phyloP scores from a whole-genome alignment of 2,113 vertebrate species.

The Scalopus aquaticus region DNA sequence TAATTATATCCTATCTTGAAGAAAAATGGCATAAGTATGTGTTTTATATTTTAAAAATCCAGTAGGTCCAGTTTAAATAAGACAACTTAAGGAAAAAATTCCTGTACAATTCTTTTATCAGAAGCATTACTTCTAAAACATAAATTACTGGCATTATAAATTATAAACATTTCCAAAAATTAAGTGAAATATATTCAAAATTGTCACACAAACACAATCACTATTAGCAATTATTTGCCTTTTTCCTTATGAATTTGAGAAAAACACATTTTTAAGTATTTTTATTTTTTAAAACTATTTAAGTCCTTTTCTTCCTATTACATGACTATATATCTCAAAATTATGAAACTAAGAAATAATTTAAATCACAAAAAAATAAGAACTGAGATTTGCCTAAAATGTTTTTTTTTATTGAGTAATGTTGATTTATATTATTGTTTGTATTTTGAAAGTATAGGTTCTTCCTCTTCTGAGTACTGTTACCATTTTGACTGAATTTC shows the following conservation, averaged over 20 bases:
- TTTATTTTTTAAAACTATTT: neutral
- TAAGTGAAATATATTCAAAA: conserved; percentile 25
- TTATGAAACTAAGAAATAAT: neutral
- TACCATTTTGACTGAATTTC: neutral
- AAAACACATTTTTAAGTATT: neutral
- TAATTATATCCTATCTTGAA: neutral
- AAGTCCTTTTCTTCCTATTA: neutral
- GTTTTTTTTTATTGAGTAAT: too few relatives aligned
- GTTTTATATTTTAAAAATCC: neutral
- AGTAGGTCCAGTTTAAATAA: conserved; percentile 26
- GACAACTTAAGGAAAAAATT: conserved; percentile 32
- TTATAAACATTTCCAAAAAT: neutral
- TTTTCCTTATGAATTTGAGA: neutral
- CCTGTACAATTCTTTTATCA: neutral
- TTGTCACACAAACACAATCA: neutral
- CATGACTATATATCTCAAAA: neutral
- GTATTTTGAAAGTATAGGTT: too few relatives aligned
- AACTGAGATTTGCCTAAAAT: neutral
- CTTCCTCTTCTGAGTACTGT: too few relatives aligned
- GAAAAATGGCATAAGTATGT: neutral
- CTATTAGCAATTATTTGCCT: neutral
- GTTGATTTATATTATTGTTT: too few relatives aligned
- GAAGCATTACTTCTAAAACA: conserved; percentile 25
- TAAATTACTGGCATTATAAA: conserved; percentile 33
- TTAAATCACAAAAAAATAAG: conserved; percentile 5